A percentile compares a stretch with the other conserved stretches of the same genome.
Conservation (phyloP, 2,888 invertebrate genomes). For the Amiota mariae region DNA sequence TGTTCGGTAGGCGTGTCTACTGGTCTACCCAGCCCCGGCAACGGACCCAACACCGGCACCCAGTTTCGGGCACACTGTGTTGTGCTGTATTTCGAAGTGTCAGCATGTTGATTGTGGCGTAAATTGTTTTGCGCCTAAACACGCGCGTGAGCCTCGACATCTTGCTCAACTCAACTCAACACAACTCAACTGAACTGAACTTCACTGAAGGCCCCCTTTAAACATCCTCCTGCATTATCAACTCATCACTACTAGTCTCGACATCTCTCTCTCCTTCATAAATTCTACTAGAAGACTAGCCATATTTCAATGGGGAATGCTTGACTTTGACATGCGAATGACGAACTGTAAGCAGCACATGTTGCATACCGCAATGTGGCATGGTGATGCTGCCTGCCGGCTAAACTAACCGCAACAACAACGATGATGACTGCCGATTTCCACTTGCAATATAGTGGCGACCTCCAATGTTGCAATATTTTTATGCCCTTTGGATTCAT, state of each 20-base stretch:
- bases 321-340: constrained; percentile 68
- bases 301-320: constrained; percentile 44
- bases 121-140: constrained; percentile 25
- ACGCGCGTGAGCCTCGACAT: neutral
- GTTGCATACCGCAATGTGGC: constrained; percentile 10
- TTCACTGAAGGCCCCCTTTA: no score
- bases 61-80: constrained; percentile 12
- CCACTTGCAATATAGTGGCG: no score
- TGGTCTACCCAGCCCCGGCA: constrained; percentile 38
- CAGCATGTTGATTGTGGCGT: constrained; percentile 43
- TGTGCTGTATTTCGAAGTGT: constrained; percentile 47
- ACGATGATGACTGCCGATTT: neutral
- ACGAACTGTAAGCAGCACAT: constrained; percentile 42
- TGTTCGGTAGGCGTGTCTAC: constrained; percentile 14
- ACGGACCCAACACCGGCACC: neutral
- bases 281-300: constrained; percentile 10
- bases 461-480: neutral
- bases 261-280: no score
- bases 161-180: constrained; percentile 4
- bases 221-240: no score
- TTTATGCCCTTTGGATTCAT: neutral
- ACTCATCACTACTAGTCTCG: no score
- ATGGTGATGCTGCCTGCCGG: constrained; percentile 23
- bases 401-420: constrained; percentile 51
- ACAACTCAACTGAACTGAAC: neutral